A percentile compares a stretch with the other conserved stretches of the same genome.
Evolutionary conservation across 2,888 invertebrate genomes (phyloP).

Genomic region (Lasioglossum marginatum): DNA sequence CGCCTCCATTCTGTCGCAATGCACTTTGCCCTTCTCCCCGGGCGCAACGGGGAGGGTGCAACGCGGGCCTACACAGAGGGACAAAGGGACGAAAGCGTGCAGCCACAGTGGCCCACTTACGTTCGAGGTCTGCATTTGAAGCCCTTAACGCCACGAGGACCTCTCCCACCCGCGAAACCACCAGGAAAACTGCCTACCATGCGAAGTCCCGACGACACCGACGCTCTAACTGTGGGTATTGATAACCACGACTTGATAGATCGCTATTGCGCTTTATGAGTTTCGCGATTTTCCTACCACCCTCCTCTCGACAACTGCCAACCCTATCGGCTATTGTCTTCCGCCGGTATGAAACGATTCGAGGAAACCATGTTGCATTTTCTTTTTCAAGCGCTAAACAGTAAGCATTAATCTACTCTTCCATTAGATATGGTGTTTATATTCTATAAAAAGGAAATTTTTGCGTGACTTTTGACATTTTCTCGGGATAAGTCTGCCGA

Average conservation of each 20-base stretch:
- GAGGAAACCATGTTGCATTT: background rate
- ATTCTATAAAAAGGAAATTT: no score
- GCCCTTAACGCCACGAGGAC: slow-evolving; percentile 60
- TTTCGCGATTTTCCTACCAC: slow-evolving; percentile 22
- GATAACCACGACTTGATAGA: slow-evolving; percentile 41
- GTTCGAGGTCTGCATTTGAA: slow-evolving; percentile 61
- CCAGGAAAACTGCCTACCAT: slow-evolving; percentile 36
- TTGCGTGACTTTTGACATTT: no score
- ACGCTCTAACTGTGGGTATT: slow-evolving; percentile 31
- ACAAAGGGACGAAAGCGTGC: slow-evolving; percentile 34
- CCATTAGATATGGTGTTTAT: no score
- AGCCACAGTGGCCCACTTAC: slow-evolving; percentile 56
- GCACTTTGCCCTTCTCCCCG: slow-evolving; percentile 29
- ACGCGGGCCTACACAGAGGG: slow-evolving; percentile 10
- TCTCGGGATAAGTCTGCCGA: no score
- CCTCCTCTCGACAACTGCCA: background rate
- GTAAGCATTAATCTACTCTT: no score
- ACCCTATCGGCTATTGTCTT: slow-evolving; percentile 27
- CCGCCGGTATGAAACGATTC: background rate
- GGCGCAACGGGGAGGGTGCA: background rate
- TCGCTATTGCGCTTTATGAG: slow-evolving; percentile 33
- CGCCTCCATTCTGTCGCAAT: slow-evolving; percentile 25
- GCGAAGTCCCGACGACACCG: background rate
- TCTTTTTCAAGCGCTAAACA: no score
- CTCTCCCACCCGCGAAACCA: slow-evolving; percentile 52